phyloP scores from a whole-genome alignment of 1,140 invertebrate species.

The Aphis gossypii region DNA sequence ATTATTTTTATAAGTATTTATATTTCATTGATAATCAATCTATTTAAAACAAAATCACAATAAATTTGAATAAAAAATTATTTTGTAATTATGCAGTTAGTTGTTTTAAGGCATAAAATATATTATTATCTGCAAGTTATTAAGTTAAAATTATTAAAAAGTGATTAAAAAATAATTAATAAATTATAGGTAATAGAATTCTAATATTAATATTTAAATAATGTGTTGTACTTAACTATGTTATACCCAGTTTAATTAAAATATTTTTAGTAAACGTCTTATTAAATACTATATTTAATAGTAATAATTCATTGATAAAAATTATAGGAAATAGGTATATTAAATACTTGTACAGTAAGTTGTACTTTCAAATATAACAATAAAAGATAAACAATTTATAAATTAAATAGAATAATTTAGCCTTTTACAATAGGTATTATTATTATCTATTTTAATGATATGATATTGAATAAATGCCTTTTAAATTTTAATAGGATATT shows the following conservation, averaged over 20 bases:
- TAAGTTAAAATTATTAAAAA: background rate
- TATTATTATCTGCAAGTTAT: background rate
- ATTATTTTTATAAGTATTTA: background rate
- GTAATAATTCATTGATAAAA: slow-evolving; percentile 19
- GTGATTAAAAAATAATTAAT: background rate
- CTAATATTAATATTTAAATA: background rate
- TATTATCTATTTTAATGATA: background rate
- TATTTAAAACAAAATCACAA: background rate
- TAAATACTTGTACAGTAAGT: background rate
- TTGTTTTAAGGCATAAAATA: background rate
- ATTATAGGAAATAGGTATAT: background rate
- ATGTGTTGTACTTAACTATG: background rate
- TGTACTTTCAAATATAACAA: background rate
- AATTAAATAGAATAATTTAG: too few relatives aligned
- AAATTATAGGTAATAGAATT: background rate
- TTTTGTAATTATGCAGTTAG: background rate
- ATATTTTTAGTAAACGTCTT: too few relatives aligned
- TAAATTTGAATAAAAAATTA: background rate
- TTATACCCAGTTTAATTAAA: too few relatives aligned
- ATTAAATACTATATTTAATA: background rate
- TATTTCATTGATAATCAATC: background rate
- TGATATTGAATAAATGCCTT: background rate
- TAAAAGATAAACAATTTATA: too few relatives aligned
- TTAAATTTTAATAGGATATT: background rate
- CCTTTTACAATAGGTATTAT: background rate